Conservation (phyloP, 2,888 invertebrate species). For the Cheilosia scutellata region DNA sequence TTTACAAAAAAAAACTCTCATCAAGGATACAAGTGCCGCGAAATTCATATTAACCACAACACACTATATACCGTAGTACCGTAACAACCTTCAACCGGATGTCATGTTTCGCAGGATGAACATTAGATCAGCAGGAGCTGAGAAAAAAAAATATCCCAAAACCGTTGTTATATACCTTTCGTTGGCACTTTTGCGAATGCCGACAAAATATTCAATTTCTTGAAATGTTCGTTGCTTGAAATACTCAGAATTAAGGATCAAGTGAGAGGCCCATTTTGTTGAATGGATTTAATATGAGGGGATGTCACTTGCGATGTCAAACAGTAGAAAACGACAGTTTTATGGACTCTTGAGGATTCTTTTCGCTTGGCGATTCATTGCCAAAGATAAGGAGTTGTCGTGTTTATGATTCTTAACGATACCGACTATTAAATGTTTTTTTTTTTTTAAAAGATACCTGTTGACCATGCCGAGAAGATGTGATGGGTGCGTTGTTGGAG, state of each 20-base stretch:
- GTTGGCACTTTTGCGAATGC: slow-evolving; percentile 65
- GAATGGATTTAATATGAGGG: slow-evolving; percentile 51
- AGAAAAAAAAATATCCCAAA: neutral
- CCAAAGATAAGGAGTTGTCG: slow-evolving; percentile 69
- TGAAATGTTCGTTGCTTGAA: slow-evolving; percentile 34
- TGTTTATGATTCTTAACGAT: slow-evolving; percentile 62
- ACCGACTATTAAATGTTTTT: slow-evolving; percentile 32
- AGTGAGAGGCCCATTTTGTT: slow-evolving; percentile 31
- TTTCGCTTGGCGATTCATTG: slow-evolving; percentile 61
- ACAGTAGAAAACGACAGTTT: slow-evolving; percentile 64
- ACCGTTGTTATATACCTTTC: neutral
- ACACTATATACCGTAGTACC: neutral
- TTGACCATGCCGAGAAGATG: slow-evolving; percentile 10
- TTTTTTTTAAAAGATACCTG: slow-evolving; percentile 26
- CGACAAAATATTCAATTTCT: slow-evolving; percentile 69
- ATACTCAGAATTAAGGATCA: slow-evolving; percentile 71
- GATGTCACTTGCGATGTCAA: slow-evolving; percentile 23
- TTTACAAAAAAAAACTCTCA: neutral
- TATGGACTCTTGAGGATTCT: slow-evolving; percentile 66
- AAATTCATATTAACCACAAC: slow-evolving; percentile 17
- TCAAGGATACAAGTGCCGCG: slow-evolving; percentile 29
- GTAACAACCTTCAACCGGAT: slow-evolving; percentile 41
- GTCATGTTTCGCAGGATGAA: slow-evolving; percentile 35
- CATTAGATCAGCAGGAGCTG: slow-evolving; percentile 58
- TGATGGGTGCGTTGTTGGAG: slow-evolving; percentile 12